Conservation (phyloP, 2,113 vertebrate genomes). For the Pitta sordida region DNA sequence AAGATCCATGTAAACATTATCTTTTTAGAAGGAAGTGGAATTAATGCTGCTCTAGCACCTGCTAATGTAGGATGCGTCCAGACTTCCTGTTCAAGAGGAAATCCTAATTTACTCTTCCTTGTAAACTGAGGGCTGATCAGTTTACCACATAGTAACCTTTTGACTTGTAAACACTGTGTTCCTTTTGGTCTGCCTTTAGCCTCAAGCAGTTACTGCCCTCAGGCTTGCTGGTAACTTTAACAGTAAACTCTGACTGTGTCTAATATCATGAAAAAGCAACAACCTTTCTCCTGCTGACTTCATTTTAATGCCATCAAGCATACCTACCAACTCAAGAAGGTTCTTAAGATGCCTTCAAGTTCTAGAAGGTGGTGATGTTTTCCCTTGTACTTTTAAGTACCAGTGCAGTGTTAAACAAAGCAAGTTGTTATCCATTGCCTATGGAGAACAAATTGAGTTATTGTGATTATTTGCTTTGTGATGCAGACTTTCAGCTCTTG, state of each 20-base stretch:
- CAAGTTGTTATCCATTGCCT: background rate
- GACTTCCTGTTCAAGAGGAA: conserved; percentile 72
- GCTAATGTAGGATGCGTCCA: conserved; percentile 59
- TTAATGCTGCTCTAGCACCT: conserved; percentile 64
- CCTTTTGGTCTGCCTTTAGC: conserved; percentile 43
- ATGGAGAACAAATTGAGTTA: background rate
- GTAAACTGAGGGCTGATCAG: conserved; percentile 51
- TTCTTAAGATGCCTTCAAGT: background rate
- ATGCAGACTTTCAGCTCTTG: conserved; percentile 24
- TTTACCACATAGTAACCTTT: conserved; percentile 69
- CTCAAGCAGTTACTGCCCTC: conserved; percentile 4
- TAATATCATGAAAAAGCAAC: background rate
- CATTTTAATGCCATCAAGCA: background rate
- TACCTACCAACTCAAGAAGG: background rate
- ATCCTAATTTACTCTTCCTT: conserved; percentile 69
- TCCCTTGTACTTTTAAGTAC: background rate
- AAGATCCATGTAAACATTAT: conserved; percentile 9
- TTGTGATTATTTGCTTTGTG: conserved; percentile 20
- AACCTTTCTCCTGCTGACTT: background rate
- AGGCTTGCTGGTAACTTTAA: background rate
- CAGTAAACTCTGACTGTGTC: background rate
- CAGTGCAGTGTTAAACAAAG: background rate
- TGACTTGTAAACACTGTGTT: conserved; percentile 67
- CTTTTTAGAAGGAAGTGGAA: conserved; percentile 60
- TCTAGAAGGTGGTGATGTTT: background rate